phyloP scores from a whole-genome alignment of 2,797 vertebrate genomes.

The Tinamus major region DNA sequence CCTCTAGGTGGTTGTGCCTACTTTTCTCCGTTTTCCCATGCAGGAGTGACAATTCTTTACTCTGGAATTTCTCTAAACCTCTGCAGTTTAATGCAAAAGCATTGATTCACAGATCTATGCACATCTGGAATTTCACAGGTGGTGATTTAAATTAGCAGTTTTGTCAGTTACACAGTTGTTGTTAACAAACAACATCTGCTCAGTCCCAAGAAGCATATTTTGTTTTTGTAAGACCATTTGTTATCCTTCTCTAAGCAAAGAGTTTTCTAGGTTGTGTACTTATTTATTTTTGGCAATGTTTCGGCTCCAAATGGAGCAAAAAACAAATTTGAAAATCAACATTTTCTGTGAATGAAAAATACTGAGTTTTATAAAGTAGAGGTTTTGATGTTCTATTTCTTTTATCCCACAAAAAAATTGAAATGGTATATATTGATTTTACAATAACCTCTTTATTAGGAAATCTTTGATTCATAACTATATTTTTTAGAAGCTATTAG shows the following conservation, averaged over 20 bases:
- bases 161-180: slow-evolving; percentile 16
- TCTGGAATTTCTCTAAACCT: not conserved
- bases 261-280: not conserved
- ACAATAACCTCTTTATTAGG: not conserved
- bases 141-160: slow-evolving; percentile 34
- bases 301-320: not conserved
- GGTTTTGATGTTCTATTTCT: not conserved
- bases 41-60: not conserved
- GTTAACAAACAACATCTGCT: slow-evolving; percentile 18
- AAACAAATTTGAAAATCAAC: not conserved
- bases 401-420: not conserved
- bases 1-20: too few relatives aligned
- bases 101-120: not conserved
- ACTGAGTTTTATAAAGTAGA: not conserved
- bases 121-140: not conserved
- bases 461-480: not conserved
- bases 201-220: not conserved
- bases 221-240: slow-evolving; percentile 28
- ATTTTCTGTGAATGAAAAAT: not conserved
- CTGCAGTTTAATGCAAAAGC: not conserved
- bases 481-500: not conserved
- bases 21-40: too few relatives aligned
- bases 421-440: not conserved
- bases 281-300: not conserved
- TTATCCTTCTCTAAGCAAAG: not conserved